Evolutionary conservation across 2,888 invertebrate species (phyloP), one percentile per base, ranked within the genome.

Genomic region (Sesia bembeciformis): DNA sequence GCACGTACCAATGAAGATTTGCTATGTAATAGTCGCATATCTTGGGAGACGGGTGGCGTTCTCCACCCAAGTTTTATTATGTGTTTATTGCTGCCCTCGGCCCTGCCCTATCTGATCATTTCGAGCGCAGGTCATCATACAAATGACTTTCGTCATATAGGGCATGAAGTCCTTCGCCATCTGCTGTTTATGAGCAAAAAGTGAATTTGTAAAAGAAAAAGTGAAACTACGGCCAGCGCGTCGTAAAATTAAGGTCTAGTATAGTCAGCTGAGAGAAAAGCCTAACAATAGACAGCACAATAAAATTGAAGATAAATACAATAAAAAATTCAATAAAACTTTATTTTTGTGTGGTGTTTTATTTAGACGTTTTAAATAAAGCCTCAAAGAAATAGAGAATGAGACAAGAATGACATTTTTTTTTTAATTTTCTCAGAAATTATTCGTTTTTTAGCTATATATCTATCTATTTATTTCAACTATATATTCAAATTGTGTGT

Each of bases 21-120:
- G 55, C 52, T 51, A 54, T 40, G 65, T 61, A 65, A 64, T 57
- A 60, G 59, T 52, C 59, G 60, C 63, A 62, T 64, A 62, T 62
- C 69, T 65, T 67, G 60, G 54, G 60, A 61, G 61, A 57, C 60
- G 59, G 57, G 62, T 60, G 59, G 64, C 59, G 63, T 64, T 59
- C 62, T 59, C 8, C 7, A 5, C 40, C 60, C 55, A 61, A 61
- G 61, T 65, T 66, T 81, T 79, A 82, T 77, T 70, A 75, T 70
- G 78, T 82, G 84, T 82, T 82, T 81, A 83, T 76, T 69, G 74
- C 68, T 60, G 64, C 66, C 72, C 70, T 61, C 67, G 62, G 60
- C 60, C 62, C 66, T 63, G 62, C 63, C 66, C 69, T 76, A 77
- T 79, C 78, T 70, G 77, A 81, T 76, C 74, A 41, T 58, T 54